phyloP scores from a whole-genome alignment of 2,113 vertebrate genomes.

The Tragelaphus strepsiceros region DNA sequence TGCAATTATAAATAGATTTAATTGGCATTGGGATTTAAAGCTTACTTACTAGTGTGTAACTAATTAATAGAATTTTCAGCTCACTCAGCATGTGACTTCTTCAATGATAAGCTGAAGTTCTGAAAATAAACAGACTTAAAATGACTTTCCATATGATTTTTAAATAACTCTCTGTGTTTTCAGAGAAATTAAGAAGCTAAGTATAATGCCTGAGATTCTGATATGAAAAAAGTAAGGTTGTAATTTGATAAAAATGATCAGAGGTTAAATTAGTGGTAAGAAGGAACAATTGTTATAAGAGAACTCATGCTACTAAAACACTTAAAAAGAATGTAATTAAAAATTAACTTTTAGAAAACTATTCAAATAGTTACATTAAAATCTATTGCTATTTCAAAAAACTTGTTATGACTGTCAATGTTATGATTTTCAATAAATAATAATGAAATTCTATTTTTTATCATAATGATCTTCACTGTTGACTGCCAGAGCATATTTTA shows the following conservation, averaged over 20 bases:
- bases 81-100: constrained; percentile 65
- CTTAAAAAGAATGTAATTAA: constrained; percentile 1
- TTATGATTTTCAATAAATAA: constrained; percentile 18
- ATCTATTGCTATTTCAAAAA: not conserved
- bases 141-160: constrained; percentile 73
- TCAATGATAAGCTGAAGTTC: constrained; percentile 72
- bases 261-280: constrained; percentile 18
- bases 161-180: constrained; percentile 49
- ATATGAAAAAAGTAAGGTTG: constrained; percentile 23
- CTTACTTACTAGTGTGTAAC: constrained; percentile 75
- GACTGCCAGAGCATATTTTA: not conserved
- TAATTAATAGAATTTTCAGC: constrained; percentile 82
- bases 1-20: constrained; percentile 76
- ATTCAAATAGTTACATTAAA: not conserved
- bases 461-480: not conserved
- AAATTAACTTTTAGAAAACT: not conserved
- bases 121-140: constrained; percentile 52
- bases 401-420: not conserved
- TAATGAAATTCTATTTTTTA: not conserved
- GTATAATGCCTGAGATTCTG: not conserved
- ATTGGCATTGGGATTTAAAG: constrained; percentile 76
- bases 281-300: not conserved
- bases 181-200: constrained; percentile 59
- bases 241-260: not conserved
- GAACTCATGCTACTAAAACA: constrained; percentile 17